phyloP scores from a whole-genome alignment of 2,888 invertebrate species.

The Mythimna loreyi region DNA sequence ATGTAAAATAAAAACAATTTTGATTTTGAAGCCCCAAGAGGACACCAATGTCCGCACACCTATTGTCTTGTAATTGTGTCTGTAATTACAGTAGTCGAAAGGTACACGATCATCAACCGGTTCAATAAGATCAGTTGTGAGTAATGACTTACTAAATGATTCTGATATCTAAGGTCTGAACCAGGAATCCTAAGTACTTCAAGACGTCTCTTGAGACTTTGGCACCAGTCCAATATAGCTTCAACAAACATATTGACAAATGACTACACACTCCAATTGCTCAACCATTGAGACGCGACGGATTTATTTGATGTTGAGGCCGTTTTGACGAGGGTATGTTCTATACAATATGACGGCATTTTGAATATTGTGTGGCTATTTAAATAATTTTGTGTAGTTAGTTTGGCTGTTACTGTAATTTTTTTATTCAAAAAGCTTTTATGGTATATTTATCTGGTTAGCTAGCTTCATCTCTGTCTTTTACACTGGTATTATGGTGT shows the following conservation, averaged over 20 bases:
- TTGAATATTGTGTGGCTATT: slow-evolving; percentile 40
- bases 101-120: too few species aligned
- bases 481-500: too few species aligned
- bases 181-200: slow-evolving; percentile 27
- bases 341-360: slow-evolving; percentile 17
- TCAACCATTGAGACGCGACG: slow-evolving; percentile 49
- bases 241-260: slow-evolving; percentile 73
- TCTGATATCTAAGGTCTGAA: slow-evolving; percentile 13
- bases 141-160: not conserved
- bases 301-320: slow-evolving; percentile 57
- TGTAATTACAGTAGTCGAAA: too few species aligned
- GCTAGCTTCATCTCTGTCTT: too few species aligned
- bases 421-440: not conserved
- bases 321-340: slow-evolving; percentile 52
- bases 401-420: not conserved
- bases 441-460: too few species aligned
- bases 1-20: too few species aligned
- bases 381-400: slow-evolving; percentile 1
- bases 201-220: slow-evolving; percentile 35
- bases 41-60: too few species aligned
- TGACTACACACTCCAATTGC: slow-evolving; percentile 64
- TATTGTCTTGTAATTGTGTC: too few species aligned
- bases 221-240: slow-evolving; percentile 65
- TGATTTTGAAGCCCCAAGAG: too few species aligned
- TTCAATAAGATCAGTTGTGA: too few species aligned